Evolutionary conservation across 2,797 vertebrate species (phyloP).

Genomic region (Macrochelys suwanniensis): DNA sequence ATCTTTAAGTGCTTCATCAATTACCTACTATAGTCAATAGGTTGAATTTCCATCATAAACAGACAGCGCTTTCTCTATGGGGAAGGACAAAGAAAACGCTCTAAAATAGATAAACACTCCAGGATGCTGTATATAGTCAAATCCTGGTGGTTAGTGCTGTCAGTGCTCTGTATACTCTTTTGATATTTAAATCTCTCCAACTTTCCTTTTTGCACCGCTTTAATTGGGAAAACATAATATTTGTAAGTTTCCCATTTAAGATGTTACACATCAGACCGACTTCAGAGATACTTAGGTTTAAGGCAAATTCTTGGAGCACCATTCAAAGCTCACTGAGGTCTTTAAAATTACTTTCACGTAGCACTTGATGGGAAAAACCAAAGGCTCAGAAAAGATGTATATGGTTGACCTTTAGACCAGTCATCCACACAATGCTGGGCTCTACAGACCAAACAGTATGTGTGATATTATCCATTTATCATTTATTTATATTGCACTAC

Average conservation of each 20-base stretch:
- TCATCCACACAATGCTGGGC: not conserved
- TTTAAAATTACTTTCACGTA: constrained; percentile 38
- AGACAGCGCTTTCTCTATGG: constrained; percentile 19
- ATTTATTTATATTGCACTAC: not conserved
- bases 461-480: not conserved
- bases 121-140: not conserved
- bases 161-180: not conserved
- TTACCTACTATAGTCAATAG: constrained; percentile 49
- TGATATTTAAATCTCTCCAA: constrained; percentile 52
- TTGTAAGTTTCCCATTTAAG: constrained; percentile 54
- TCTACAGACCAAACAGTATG: not conserved
- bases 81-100: constrained; percentile 50
- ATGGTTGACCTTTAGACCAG: not conserved
- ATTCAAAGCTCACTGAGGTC: constrained; percentile 33
- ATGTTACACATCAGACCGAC: constrained; percentile 8
- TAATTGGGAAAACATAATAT: constrained; percentile 32
- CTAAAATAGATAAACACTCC: not conserved
- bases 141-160: not conserved
- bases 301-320: not conserved
- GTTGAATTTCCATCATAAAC: constrained; percentile 48
- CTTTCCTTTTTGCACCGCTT: not conserved
- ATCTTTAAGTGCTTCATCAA: constrained; percentile 48
- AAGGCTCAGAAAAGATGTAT: not conserved
- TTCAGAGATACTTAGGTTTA: constrained; percentile 32
- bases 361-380: not conserved